phyloP scores from a whole-genome alignment of 1,140 invertebrate species.

The Popillia japonica region DNA sequence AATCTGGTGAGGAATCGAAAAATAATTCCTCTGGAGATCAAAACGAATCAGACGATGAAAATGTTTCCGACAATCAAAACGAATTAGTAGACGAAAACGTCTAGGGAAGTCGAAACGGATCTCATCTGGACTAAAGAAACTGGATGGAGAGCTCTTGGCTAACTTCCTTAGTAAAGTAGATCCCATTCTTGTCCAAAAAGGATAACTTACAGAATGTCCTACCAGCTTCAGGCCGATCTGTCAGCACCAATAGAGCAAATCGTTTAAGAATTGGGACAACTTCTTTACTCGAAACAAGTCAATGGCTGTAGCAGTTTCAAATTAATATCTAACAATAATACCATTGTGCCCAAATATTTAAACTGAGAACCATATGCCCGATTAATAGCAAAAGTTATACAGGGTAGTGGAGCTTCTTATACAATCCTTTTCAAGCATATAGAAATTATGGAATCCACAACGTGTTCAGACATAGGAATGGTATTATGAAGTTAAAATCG shows the following conservation, averaged over 20 bases:
- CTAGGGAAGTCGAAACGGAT: no score
- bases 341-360: not conserved
- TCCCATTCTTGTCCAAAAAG: not conserved
- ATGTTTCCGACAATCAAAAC: not conserved
- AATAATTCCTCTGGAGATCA: not conserved
- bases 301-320: not conserved
- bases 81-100: not conserved
- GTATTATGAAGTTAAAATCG: no score
- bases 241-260: not conserved
- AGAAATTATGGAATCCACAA: not conserved
- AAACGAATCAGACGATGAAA: not conserved
- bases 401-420: not conserved
- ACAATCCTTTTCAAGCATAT: not conserved
- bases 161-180: not conserved
- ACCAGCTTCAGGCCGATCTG: not conserved
- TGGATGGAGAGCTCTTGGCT: not conserved
- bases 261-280: not conserved
- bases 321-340: not conserved
- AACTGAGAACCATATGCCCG: not conserved
- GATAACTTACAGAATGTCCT: not conserved
- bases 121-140: not conserved
- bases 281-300: not conserved
- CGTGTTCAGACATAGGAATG: no score
- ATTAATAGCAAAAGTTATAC: not conserved
- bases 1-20: not conserved